phyloP scores from a whole-genome alignment of 2,888 invertebrate species.

The Rotaria sp. region DNA sequence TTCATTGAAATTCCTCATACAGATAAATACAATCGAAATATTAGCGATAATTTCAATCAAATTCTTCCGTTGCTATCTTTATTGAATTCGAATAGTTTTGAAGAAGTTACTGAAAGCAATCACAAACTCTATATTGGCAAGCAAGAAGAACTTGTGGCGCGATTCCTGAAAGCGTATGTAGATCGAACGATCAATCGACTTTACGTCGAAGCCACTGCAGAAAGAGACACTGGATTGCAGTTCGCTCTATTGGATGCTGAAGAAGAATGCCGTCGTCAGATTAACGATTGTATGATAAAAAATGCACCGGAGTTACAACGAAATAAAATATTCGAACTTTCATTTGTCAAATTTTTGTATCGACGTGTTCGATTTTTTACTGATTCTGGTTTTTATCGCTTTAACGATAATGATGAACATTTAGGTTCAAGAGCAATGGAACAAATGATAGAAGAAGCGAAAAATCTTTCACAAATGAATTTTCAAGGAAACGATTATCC shows the following conservation, averaged over 20 bases:
- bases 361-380: constrained; percentile 12
- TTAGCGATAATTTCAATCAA: not conserved
- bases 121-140: not conserved
- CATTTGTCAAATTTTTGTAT: not conserved
- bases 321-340: not conserved
- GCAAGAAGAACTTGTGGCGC: not conserved
- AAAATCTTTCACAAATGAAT: not conserved
- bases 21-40: not conserved
- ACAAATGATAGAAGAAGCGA: not conserved
- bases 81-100: not conserved
- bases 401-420: not conserved
- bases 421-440: not conserved
- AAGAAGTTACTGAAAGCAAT: not conserved
- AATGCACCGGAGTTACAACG: not conserved
- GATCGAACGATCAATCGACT: not conserved
- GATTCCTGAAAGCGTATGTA: not conserved
- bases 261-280: not conserved
- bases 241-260: not conserved
- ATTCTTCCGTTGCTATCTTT: not conserved
- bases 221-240: not conserved
- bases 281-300: not conserved
- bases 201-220: not conserved
- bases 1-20: not conserved
- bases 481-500: not conserved
- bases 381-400: not conserved